Evolutionary conservation across 2,797 vertebrate species (phyloP).

Genomic region (Sorex maritimensis): DNA sequence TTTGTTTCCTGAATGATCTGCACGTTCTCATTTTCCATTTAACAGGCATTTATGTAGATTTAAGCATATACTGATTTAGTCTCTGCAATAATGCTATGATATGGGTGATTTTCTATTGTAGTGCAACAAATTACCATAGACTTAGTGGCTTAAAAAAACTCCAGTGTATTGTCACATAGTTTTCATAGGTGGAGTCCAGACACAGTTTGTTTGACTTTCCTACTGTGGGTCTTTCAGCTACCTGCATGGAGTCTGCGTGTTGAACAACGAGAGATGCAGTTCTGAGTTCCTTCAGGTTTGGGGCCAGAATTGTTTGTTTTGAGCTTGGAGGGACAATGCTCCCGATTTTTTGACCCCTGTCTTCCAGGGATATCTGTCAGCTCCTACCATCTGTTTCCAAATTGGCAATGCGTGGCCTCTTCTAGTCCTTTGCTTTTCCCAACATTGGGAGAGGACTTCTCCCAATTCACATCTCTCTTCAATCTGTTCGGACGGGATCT

Average conservation of each 20-base stretch:
- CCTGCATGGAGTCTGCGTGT: neutral
- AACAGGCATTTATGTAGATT: neutral
- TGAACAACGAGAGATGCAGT: neutral
- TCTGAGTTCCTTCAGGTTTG: neutral
- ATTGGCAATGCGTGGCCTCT: neutral
- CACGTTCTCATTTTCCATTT: slow-evolving; percentile 49
- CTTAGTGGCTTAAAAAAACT: neutral
- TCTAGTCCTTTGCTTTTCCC: neutral
- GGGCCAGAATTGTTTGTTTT: neutral
- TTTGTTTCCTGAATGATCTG: slow-evolving; percentile 14
- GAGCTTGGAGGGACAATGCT: neutral
- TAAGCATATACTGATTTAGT: slow-evolving; percentile 51
- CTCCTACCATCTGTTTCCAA: neutral
- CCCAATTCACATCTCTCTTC: neutral
- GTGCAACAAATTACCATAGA: neutral
- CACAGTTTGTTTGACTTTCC: neutral
- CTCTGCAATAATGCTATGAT: slow-evolving; percentile 1
- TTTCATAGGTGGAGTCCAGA: neutral
- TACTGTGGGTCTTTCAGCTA: neutral
- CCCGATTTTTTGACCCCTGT: neutral
- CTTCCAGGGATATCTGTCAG: neutral
- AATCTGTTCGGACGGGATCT: neutral
- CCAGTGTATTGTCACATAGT: neutral
- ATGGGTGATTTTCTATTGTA: neutral
- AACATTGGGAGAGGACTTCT: neutral